Percentiles rank a stretch among this genome's conserved stretches.
phyloP scores from a whole-genome alignment of 1,140 invertebrate species.

The Zaprionus nigranus region DNA sequence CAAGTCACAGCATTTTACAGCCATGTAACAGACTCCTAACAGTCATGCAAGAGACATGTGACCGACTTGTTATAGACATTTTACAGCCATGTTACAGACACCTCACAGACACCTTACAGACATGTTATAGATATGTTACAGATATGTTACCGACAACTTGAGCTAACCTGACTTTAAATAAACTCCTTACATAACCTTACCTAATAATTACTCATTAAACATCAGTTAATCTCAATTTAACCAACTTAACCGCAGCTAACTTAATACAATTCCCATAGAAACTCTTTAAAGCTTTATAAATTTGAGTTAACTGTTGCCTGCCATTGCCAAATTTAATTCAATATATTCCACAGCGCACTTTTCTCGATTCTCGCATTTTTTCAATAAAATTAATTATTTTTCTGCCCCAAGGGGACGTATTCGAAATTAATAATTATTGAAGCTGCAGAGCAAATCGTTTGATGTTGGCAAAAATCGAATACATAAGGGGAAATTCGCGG shows the following conservation, averaged over 20 bases:
- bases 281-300: neutral
- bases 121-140: too few species aligned
- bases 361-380: neutral
- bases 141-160: too few species aligned
- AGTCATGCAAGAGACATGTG: too few species aligned
- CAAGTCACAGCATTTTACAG: too few species aligned
- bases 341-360: neutral
- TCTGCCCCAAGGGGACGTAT: neutral
- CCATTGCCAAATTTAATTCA: neutral
- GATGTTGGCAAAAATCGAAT: neutral
- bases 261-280: neutral
- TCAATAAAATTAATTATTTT: conserved; percentile 4
- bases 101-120: too few species aligned
- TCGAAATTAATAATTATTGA: neutral
- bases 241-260: neutral
- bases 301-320: neutral
- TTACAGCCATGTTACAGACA: too few species aligned
- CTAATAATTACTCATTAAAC: too few species aligned
- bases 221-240: neutral
- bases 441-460: neutral
- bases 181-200: too few species aligned
- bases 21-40: too few species aligned
- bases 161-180: too few species aligned
- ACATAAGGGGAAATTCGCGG: neutral
- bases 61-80: too few species aligned